Percentiles rank a stretch among this genome's conserved stretches.
These are phyloP conservation scores for Hyla sarda DNA, from an alignment of 2,113 vertebrate genomes.

Conservation along the genomic window DNA sequence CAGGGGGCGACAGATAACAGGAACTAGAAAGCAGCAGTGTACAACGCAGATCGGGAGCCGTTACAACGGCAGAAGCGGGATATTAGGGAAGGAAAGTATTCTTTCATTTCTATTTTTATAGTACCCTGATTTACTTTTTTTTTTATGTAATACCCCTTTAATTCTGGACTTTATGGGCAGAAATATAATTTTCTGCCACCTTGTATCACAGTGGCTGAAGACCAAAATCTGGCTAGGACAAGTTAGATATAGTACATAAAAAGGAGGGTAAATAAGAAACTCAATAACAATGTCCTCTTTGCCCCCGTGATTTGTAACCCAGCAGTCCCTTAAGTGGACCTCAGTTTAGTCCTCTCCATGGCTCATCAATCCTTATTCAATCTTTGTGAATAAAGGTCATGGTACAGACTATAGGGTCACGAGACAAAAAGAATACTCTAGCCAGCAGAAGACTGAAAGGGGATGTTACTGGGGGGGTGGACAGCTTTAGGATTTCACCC, in stretches of 20 bases:
- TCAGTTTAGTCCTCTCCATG: not conserved
- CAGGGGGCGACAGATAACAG: too few species aligned
- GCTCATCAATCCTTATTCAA: not conserved
- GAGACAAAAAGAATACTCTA: not conserved
- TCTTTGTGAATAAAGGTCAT: slow-evolving; percentile 2
- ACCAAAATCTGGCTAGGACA: not conserved
- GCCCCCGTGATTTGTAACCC: not conserved
- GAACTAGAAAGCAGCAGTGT: too few species aligned
- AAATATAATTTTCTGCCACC: not conserved
- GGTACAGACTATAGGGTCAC: slow-evolving; percentile 9
- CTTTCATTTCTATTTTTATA: too few species aligned
- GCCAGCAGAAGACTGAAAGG: not conserved
- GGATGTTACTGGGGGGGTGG: not conserved
- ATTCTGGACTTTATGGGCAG: too few species aligned
- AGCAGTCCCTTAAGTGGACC: not conserved
- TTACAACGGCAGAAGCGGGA: too few species aligned
- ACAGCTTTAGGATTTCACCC: not conserved
- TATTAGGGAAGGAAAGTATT: too few species aligned
- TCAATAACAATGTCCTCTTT: not conserved
- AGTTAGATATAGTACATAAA: not conserved
- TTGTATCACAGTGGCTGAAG: not conserved
- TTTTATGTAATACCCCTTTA: too few species aligned
- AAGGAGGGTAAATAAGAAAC: not conserved
- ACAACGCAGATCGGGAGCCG: too few species aligned
- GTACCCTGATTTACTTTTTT: too few species aligned